phyloP scores from a whole-genome alignment of 35 echinoderm and acorn worm species.

The Chiridota heheva region DNA sequence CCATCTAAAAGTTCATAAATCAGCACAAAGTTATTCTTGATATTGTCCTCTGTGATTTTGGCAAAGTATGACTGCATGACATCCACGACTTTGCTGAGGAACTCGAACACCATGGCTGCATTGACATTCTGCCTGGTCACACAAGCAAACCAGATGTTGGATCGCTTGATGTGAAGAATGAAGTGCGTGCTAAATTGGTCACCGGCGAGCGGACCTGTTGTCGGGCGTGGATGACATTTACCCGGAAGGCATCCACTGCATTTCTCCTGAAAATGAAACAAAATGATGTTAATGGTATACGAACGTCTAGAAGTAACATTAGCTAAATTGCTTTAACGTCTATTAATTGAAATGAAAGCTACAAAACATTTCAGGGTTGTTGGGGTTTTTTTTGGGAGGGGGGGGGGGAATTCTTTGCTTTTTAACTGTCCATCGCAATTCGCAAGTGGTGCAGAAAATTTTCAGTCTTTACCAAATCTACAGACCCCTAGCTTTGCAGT shows the following conservation, averaged over 20 bases:
- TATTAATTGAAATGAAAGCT: too few relatives aligned
- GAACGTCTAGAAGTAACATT: too few relatives aligned
- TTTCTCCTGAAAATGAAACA: constrained; percentile 56
- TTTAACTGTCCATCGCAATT: too few relatives aligned
- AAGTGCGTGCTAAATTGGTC: constrained; percentile 93
- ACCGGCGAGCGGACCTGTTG: constrained; percentile 98
- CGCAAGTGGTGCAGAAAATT: too few relatives aligned
- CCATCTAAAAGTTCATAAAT: constrained; percentile 97
- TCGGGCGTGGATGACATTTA: constrained; percentile 95
- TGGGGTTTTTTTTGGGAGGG: too few relatives aligned
- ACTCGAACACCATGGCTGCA: constrained; percentile 99
- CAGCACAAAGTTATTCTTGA: constrained; percentile 99
- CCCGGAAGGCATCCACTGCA: constrained; percentile 95
- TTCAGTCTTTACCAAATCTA: too few relatives aligned
- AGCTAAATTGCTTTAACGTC: too few relatives aligned
- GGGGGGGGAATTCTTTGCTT: too few relatives aligned
- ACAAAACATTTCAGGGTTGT: too few relatives aligned
- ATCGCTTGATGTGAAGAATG: constrained; percentile 99
- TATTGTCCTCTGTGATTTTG: constrained; percentile 95
- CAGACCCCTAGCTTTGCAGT: too few relatives aligned
- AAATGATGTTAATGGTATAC: neutral
- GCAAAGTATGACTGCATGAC: constrained; percentile 98
- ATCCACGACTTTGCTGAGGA: constrained; percentile 84
- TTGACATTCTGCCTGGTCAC: constrained; percentile 99
- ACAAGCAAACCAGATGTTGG: constrained; percentile 96